Conservation (phyloP, 2,797 vertebrate species). For the Adelosebastes latens region DNA sequence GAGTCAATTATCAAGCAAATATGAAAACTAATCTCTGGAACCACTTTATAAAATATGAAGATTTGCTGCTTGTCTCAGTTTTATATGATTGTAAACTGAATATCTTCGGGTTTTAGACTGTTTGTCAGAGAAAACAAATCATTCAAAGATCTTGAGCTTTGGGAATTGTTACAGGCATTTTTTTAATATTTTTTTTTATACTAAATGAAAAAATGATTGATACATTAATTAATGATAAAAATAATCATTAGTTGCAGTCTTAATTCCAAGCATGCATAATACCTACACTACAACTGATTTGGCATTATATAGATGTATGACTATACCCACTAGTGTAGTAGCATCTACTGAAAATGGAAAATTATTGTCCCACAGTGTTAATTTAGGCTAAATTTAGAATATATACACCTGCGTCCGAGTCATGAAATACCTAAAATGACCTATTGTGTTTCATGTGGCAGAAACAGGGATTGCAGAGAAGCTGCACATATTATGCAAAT, state of each 20-base stretch:
- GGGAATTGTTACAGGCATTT: neutral
- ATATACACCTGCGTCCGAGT: neutral
- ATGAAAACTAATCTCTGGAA: neutral
- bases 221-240: neutral
- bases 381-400: conserved; percentile 1
- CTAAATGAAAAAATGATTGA: no score
- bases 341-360: neutral
- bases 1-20: neutral
- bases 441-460: neutral
- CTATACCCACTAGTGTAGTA: neutral
- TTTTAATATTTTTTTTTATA: neutral
- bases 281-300: neutral
- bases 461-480: neutral
- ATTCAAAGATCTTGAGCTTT: no score
- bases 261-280: no score
- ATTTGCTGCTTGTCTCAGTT: neutral
- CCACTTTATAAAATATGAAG: neutral
- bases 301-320: neutral
- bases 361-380: neutral
- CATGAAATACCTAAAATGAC: neutral
- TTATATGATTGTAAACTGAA: neutral
- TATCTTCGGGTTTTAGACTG: no score
- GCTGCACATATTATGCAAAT: neutral
- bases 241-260: neutral
- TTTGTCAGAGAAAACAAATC: no score